Evolutionary conservation across 2,113 vertebrate genomes (phyloP), one percentile per base, ranked within the genome.

Genomic region (Paratilapia polleni): DNA sequence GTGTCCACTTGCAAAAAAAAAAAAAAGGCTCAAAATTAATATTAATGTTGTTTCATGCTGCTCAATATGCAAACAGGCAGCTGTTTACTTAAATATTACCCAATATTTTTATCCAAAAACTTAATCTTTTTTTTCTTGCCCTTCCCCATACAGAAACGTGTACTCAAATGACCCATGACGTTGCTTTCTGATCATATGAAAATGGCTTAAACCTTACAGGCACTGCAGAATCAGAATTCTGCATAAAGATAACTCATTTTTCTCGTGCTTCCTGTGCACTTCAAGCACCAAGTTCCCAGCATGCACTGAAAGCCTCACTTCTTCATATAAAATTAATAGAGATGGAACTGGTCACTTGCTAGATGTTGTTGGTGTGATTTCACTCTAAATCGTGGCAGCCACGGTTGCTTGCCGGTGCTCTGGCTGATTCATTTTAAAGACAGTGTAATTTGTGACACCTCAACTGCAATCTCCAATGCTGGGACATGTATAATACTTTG

Each of bases 401-500:
- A 0, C 15, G 56, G 49, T 68, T 26, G 15, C 54, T 41, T 41
- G 34, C 34, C 12, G 6, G 61, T 4, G n/a, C 64, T 63, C 34
- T 43, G 80, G 84, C 60, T 57, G 77, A 83, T 78, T 88, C 77
- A 54, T 77, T 82, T 70, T 82, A 61, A 70, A 78, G 77, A 75
- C 5, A 43, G 17, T 68, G 62, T 49, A 59, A 81, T 85, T 73
- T 73, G 38, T 52, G 78, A 84, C 73, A 77, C 63, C 78, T 84
- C 66, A 43, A 31, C 47, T 73, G n/a, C 26, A 73, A 82, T 64
- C 81, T 81, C 36, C 54, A 64, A 58, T 9, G 58, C 14, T 9
- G 57, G 81, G 64, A 58, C 81, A 85, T 85, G 82, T 14, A 75
- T 91, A 84, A 66, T 43, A 70, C 81, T 89, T n/a, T 75, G 66